phyloP scores from a whole-genome alignment of 35 echinoderm and acorn worm species.

The Strongylocentrotus purpuratus region DNA sequence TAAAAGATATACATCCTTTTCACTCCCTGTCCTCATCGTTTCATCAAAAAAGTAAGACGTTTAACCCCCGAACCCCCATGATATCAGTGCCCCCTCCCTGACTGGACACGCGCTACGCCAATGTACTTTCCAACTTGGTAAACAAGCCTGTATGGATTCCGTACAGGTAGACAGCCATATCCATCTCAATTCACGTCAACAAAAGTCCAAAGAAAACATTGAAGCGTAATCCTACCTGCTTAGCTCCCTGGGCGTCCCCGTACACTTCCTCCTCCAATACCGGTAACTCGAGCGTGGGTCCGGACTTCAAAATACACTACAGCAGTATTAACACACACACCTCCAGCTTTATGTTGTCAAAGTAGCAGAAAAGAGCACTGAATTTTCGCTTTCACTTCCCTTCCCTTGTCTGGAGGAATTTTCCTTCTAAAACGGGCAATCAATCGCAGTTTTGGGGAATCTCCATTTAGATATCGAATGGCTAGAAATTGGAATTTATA shows the following conservation, averaged over 20 bases:
- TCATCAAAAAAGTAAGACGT: too few species aligned
- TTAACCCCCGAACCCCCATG: too few species aligned
- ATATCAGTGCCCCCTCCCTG: too few species aligned
- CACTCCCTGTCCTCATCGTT: too few species aligned
- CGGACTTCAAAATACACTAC: neutral
- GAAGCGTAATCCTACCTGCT: neutral
- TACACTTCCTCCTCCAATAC: neutral
- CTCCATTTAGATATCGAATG: neutral
- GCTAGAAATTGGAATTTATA: neutral
- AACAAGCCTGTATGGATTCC: neutral
- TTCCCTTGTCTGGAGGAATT: neutral
- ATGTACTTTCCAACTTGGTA: neutral
- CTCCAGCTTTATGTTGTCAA: neutral
- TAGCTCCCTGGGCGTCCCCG: neutral
- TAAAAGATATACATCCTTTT: too few species aligned
- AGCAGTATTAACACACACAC: neutral
- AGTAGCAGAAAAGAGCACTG: neutral
- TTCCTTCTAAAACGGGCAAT: neutral
- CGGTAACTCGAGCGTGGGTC: neutral
- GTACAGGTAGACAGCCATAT: neutral
- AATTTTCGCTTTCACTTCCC: neutral
- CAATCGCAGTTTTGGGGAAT: neutral
- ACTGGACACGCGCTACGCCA: too few species aligned
- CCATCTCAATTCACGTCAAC: neutral
- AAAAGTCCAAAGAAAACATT: neutral